Conservation (phyloP, 2,797 vertebrate species). For the Scolopax bukidnonensis region DNA sequence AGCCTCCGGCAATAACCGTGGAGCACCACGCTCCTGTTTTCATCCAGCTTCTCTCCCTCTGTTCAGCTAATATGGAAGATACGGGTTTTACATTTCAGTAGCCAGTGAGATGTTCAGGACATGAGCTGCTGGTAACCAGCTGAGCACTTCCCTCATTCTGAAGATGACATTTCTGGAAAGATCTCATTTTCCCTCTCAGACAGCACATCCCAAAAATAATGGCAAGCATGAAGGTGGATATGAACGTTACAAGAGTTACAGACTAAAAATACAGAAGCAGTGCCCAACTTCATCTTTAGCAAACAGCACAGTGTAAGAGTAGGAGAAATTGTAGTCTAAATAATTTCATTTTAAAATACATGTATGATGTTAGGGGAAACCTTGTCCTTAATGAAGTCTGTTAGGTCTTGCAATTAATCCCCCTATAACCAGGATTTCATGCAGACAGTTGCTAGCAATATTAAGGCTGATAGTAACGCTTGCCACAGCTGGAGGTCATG, state of each 20-base stretch:
- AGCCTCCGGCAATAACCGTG: fast-evolving
- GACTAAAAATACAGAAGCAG: not conserved
- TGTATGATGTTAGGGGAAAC: not conserved
- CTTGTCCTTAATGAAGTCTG: not conserved
- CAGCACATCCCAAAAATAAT: not conserved
- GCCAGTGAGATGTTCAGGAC: not conserved
- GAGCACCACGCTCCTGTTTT: fast-evolving
- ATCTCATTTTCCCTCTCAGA: not conserved
- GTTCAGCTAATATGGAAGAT: not conserved
- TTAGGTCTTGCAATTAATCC: not conserved
- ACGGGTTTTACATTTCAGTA: not conserved
- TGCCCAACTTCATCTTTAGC: not conserved
- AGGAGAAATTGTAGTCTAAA: not conserved
- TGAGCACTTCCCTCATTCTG: not conserved
- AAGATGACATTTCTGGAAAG: not conserved
- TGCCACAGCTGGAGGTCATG: slow-evolving; percentile 15
- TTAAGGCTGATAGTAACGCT: not conserved
- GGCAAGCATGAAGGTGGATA: not conserved
- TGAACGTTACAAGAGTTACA: not conserved
- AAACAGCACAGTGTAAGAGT: not conserved
- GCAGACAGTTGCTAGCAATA: not conserved
- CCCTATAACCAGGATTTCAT: not conserved
- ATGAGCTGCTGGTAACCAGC: not conserved
- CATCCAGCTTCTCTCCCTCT: no score
- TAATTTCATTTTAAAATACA: not conserved